Percentiles rank a stretch among this genome's conserved stretches.
These are phyloP conservation scores for Gambusia holbrooki DNA, from an alignment of 2,113 vertebrate genomes.

Conservation along the genomic window DNA sequence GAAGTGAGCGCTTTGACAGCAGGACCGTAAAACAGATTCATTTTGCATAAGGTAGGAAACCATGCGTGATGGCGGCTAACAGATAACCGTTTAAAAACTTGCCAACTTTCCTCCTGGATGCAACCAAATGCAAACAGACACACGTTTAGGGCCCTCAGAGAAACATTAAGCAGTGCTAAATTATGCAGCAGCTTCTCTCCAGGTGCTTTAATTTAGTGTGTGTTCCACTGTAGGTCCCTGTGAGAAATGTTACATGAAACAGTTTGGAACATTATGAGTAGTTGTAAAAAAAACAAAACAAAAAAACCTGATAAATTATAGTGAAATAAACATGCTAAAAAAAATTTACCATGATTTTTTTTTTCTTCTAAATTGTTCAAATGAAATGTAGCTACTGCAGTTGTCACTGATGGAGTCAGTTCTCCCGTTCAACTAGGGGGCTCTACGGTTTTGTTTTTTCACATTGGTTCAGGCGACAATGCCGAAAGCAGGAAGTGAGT, in stretches of 20 bases:
- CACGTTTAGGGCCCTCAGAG: not conserved
- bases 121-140: not conserved
- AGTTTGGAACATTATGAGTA: not conserved
- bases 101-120: not conserved
- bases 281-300: too few relatives aligned
- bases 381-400: too few relatives aligned
- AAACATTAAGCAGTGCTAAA: not conserved
- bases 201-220: not conserved
- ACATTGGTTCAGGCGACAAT: too few relatives aligned
- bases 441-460: too few relatives aligned
- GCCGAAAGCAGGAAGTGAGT: too few relatives aligned
- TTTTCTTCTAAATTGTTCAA: too few relatives aligned
- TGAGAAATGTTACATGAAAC: not conserved
- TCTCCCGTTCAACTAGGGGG: too few relatives aligned
- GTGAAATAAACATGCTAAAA: too few relatives aligned
- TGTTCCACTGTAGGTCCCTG: not conserved
- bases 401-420: too few relatives aligned
- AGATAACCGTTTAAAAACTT: slow-evolving; percentile 23
- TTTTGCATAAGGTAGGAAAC: slow-evolving; percentile 31
- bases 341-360: too few relatives aligned
- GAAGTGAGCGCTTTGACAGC: slow-evolving; percentile 16
- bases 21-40: slow-evolving; percentile 51
- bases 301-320: too few relatives aligned
- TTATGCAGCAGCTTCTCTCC: not conserved
- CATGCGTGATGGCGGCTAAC: not conserved